Base-by-base conservation (phyloP, 2,888 invertebrate genomes). In the Eustalomyia histrio region DNA sequence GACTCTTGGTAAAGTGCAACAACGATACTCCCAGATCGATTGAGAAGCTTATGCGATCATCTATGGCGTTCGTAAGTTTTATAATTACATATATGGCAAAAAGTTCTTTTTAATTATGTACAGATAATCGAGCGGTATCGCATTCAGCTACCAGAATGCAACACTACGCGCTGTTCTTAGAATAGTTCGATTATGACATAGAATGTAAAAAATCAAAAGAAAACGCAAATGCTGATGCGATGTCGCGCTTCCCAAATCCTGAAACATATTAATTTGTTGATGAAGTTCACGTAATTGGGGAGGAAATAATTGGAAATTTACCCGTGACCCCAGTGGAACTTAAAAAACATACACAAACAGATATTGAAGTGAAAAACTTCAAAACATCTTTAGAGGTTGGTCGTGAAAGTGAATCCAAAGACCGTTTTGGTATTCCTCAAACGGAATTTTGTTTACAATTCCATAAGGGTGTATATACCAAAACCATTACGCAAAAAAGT, bases 81-180 rank as follows among this genome's bases (percentile, higher is more conserved):
- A 88, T 75, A 84, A 87, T 6, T 91, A 88, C 79, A 33, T 91
- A 5, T 88, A 84, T 82, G 91, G 90, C 5, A 76, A 87, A 4
- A 80, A 85, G 4, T 91, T 91, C 83, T 86, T 35, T 84, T n/a
- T 89, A 88, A n/a, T n/a, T n/a, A n/a, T n/a, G n/a, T n/a, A n/a
- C n/a, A n/a, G n/a, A n/a, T n/a, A n/a, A n/a, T n/a, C n/a, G n/a
- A n/a, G n/a, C n/a, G n/a, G n/a, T n/a, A n/a, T n/a, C n/a, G n/a
- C n/a, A n/a, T n/a, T n/a, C n/a, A n/a, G n/a, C n/a, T n/a, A n/a
- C n/a, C n/a, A n/a, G n/a, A n/a, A n/a, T n/a, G n/a, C n/a, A n/a
- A n/a, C n/a, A n/a, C n/a, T n/a, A n/a, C n/a, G n/a, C n/a, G n/a
- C n/a, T n/a, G n/a, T n/a, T n/a, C n/a, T n/a, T n/a, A n/a, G n/a